Evolutionary conservation across 1,140 invertebrate genomes (phyloP).

Genomic region (Sesamia nonagrioides): DNA sequence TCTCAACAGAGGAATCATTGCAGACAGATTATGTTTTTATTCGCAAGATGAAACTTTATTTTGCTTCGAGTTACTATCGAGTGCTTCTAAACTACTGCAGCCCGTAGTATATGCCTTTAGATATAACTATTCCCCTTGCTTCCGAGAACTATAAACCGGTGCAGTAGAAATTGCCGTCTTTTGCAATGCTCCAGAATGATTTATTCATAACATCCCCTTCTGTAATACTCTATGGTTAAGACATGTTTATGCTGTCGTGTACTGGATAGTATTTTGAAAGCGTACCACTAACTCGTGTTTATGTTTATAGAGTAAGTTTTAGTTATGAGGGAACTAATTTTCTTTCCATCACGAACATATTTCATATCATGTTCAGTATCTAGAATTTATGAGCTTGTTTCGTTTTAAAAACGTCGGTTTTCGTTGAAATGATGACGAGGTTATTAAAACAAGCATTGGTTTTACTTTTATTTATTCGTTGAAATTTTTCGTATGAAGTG

Average conservation of each 20-base stretch:
- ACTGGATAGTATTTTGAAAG: conserved; percentile 42
- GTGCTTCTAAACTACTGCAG: background rate
- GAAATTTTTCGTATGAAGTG: background rate
- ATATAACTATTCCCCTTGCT: conserved; percentile 52
- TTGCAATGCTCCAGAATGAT: conserved; percentile 59
- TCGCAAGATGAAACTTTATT: too few relatives aligned
- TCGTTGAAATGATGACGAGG: conserved; percentile 3
- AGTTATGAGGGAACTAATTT: conserved; percentile 39
- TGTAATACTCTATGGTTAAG: conserved; percentile 58
- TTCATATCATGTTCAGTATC: conserved; percentile 29
- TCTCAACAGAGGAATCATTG: too few relatives aligned
- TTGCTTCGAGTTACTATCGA: conserved; percentile 1
- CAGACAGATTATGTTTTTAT: too few relatives aligned
- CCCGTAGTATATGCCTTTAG: background rate
- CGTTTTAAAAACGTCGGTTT: background rate
- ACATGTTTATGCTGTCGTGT: conserved; percentile 46
- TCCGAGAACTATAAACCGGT: conserved; percentile 63
- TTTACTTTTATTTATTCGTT: conserved; percentile 11
- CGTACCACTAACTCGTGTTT: conserved; percentile 40
- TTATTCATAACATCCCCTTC: conserved; percentile 64
- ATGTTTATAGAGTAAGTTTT: conserved; percentile 40
- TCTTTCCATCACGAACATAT: conserved; percentile 31
- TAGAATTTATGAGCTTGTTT: conserved; percentile 3
- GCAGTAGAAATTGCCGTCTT: conserved; percentile 68
- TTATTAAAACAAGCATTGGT: conserved; percentile 9